A percentile compares a stretch with the other conserved stretches of the same genome.
These are phyloP conservation scores for Tiphia femorata DNA, from an alignment of 2,888 invertebrate genomes.

Conservation along the genomic window DNA sequence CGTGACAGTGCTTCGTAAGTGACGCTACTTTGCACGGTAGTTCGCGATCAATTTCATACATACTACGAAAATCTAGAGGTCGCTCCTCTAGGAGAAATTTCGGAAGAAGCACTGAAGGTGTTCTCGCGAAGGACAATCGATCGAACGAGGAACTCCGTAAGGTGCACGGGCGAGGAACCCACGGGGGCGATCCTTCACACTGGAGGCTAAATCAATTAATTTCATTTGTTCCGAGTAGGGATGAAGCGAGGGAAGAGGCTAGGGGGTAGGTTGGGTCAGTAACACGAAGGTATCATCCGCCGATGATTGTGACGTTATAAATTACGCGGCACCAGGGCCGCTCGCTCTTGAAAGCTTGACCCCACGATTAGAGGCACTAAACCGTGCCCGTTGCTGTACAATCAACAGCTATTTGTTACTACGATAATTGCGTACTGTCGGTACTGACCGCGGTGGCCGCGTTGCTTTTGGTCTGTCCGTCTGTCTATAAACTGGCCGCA, in stretches of 20 bases:
- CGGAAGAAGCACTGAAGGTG: too few species aligned
- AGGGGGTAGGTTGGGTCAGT: constrained; percentile 4
- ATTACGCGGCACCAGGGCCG: constrained; percentile 38
- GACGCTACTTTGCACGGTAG: too few species aligned
- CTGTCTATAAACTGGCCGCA: constrained; percentile 17
- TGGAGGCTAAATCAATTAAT: constrained; percentile 43
- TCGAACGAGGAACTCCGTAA: too few species aligned
- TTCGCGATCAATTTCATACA: too few species aligned
- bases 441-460: too few species aligned
- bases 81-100: too few species aligned
- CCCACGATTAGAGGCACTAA: constrained; percentile 40
- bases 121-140: too few species aligned
- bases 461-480: too few species aligned
- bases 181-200: not conserved
- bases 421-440: constrained; percentile 34
- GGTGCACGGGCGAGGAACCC: too few species aligned
- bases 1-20: too few species aligned
- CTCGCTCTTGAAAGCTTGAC: constrained; percentile 33
- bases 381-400: constrained; percentile 29
- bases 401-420: constrained; percentile 40
- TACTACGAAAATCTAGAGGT: too few species aligned
- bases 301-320: constrained; percentile 45
- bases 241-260: constrained; percentile 3
- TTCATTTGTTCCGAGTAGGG: constrained; percentile 23
- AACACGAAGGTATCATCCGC: constrained; percentile 20